Base-by-base conservation (phyloP, 2,888 invertebrate species). In the Octonoba sinensis region DNA sequence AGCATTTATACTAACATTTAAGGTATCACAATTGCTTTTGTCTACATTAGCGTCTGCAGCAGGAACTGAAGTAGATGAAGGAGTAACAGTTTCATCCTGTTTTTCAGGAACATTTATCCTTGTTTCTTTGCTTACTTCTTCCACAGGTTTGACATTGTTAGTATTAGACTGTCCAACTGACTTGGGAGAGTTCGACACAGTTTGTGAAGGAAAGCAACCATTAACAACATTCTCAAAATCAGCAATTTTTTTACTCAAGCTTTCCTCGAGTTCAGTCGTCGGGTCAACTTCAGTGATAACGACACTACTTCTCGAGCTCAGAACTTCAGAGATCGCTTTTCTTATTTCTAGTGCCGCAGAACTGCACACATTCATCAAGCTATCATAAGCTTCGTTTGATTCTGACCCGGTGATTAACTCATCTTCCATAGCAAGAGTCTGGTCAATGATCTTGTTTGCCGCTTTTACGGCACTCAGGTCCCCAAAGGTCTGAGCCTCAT, bases 321-420 rank as follows among this genome's bases (percentile, higher is more conserved):
- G 51, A 16, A 83, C 77, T 44, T 84, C 83, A 13, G 67, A 54
- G 18, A 84, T 84, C 12, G 77, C 71, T 24, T 84, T 47, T 44
- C 74, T 79, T 20, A 84, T 77, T 12, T 66, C 77, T 44, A 77
- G 70, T 13, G 84, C 83, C 54, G 74, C 72, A 18, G 69, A 59
- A 54, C 84, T 84, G 67, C 83, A 83, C 11, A 69, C 62, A 54
- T 47, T 57, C 59, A 84, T 82, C 13, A 84, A 46, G 13, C 62
- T 66, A 22, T 79, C 73, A 59, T 79, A 75, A 1, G 57, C 64
- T 22, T 65, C 73, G 64, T 62, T 73, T 18, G 22, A 16, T 22
- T 46, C 49, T 24, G 44, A n/a, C 36, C 22, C 64, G 44, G 27
- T 47, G 18, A 66, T 36, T n/a, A 74, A 49, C 3, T 74, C 57